Percentiles rank a stretch among this genome's conserved stretches.
These are phyloP conservation scores for Gobionotothen gibberifrons DNA, from an alignment of 2,797 vertebrate species.

Conservation along the genomic window DNA sequence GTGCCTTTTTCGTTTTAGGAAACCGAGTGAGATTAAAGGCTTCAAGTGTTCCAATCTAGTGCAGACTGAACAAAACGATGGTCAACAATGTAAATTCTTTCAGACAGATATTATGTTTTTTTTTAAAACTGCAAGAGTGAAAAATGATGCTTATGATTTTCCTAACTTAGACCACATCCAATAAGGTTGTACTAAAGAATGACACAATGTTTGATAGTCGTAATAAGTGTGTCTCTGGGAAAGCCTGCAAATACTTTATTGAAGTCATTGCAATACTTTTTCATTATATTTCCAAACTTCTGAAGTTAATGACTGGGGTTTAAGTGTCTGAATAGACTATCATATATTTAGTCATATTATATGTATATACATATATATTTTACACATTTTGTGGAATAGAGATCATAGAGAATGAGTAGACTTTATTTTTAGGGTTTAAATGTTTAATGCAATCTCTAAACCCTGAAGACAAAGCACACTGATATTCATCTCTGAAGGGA, in stretches of 20 bases:
- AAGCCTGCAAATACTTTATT: neutral
- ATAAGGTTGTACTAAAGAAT: neutral
- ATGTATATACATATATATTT: neutral
- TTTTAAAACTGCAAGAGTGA: neutral
- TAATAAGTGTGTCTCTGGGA: neutral
- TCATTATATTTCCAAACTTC: neutral
- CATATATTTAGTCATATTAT: neutral
- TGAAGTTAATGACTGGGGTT: neutral
- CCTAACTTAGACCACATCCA: neutral
- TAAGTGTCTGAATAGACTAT: neutral
- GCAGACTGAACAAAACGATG: no score
- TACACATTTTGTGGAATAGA: no score
- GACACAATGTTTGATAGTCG: neutral
- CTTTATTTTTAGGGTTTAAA: no score
- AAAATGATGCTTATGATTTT: constrained; percentile 5
- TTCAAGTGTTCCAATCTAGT: neutral
- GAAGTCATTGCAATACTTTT: neutral
- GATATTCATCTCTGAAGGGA: neutral
- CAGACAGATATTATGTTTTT: neutral
- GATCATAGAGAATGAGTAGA: no score
- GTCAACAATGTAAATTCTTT: neutral
- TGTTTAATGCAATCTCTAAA: no score
- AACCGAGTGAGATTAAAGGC: neutral
- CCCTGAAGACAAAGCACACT: neutral
- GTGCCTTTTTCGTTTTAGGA: neutral